Evolutionary conservation across 2,113 vertebrate genomes (phyloP).

Genomic region (Aldabrachelys gigantea): DNA sequence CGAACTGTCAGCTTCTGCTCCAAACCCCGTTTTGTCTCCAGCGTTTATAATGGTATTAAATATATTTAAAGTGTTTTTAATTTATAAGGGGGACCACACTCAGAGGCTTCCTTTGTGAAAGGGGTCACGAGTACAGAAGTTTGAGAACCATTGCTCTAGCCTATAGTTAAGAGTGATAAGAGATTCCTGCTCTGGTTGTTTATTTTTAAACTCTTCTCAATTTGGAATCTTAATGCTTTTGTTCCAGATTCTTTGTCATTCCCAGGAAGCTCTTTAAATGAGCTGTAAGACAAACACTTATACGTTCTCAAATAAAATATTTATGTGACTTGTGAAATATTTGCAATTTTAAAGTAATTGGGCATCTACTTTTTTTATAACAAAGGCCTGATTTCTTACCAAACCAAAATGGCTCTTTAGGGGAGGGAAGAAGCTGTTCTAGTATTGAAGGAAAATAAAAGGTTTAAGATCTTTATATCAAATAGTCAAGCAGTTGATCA

Average conservation of each 20-base stretch:
- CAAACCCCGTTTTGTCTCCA: too few relatives aligned
- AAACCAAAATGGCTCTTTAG: neutral
- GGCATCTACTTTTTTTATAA: neutral
- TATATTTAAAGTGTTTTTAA: too few relatives aligned
- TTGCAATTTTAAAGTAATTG: neutral
- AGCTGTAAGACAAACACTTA: neutral
- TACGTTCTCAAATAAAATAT: neutral
- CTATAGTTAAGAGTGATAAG: accelerated
- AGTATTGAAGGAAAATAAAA: neutral
- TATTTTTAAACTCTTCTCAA: neutral
- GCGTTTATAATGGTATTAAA: too few relatives aligned
- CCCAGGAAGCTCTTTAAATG: neutral
- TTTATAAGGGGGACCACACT: too few relatives aligned
- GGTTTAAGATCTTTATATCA: neutral
- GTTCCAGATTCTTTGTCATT: neutral
- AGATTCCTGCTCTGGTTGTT: neutral
- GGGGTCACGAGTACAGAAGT: too few relatives aligned
- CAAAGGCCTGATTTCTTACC: neutral
- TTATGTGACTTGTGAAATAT: neutral
- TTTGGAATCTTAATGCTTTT: neutral
- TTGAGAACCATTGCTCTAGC: neutral
- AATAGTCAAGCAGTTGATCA: neutral
- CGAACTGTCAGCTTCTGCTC: too few relatives aligned
- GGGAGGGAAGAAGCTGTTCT: neutral
- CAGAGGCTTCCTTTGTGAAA: too few relatives aligned